A percentile compares a stretch with the other conserved stretches of the same genome.
Evolutionary conservation across 1,140 invertebrate genomes (phyloP).

Genomic region (Propsilocerus akamusi): DNA sequence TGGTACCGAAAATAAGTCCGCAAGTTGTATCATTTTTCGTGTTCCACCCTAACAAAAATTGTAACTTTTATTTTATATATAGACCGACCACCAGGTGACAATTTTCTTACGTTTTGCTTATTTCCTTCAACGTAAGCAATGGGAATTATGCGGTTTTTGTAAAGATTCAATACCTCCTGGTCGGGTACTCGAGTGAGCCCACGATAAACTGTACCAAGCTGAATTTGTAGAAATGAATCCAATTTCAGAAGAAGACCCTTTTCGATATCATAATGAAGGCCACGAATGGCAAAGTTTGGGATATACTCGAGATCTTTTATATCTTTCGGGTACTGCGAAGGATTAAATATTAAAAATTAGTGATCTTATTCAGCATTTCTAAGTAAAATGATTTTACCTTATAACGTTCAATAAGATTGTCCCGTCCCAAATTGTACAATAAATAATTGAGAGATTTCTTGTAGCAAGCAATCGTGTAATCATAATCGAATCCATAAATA

Average conservation of each 20-base stretch:
- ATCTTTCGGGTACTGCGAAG: constrained; percentile 71
- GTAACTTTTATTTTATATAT: neutral
- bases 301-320: constrained; percentile 69
- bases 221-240: constrained; percentile 92
- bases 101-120: constrained; percentile 27
- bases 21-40: constrained; percentile 82
- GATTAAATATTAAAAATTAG: neutral
- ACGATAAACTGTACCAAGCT: constrained; percentile 85
- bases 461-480: constrained; percentile 94
- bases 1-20: constrained; percentile 92
- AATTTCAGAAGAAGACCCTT: constrained; percentile 89
- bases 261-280: constrained; percentile 91
- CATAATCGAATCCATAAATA: constrained; percentile 97
- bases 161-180: constrained; percentile 70
- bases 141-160: constrained; percentile 70
- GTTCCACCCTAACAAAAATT: constrained; percentile 34
- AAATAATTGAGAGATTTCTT: constrained; percentile 75
- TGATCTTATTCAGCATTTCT: neutral
- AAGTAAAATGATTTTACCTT: constrained; percentile 39
- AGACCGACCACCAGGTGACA: neutral
- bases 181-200: constrained; percentile 62
- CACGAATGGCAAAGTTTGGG: constrained; percentile 78
- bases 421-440: constrained; percentile 80
- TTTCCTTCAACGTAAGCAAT: constrained; percentile 62
- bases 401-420: constrained; percentile 70